Evolutionary conservation across 2,797 vertebrate species (phyloP).

Genomic region (Echiichthys vipera): DNA sequence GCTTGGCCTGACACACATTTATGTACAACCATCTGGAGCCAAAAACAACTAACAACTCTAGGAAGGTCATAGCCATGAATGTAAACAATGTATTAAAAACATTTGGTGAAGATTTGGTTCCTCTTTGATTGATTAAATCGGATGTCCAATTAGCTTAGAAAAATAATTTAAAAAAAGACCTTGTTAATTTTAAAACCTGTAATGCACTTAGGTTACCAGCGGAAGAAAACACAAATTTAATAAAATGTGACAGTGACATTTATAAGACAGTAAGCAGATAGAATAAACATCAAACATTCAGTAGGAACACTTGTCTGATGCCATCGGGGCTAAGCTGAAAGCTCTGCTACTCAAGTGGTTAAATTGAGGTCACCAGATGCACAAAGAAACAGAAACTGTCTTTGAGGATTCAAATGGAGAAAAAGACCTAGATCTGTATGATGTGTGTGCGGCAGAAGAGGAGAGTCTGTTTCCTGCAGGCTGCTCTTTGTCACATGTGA

Average conservation of each 20-base stretch:
- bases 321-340: conserved; percentile 44
- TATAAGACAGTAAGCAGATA: conserved; percentile 40
- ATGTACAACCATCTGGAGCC: conserved; percentile 36
- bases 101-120: conserved; percentile 13
- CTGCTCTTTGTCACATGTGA: conserved; percentile 68
- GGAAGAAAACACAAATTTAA: conserved; percentile 17
- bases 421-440: conserved; percentile 15
- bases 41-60: conserved; percentile 31
- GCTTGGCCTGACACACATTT: conserved; percentile 50
- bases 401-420: conserved; percentile 12
- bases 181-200: conserved; percentile 14
- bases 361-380: conserved; percentile 28
- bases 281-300: conserved; percentile 38
- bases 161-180: conserved; percentile 25
- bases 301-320: conserved; percentile 36
- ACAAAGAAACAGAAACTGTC: conserved; percentile 10
- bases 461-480: conserved; percentile 43
- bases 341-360: conserved; percentile 33
- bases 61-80: conserved; percentile 21
- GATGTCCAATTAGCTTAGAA: conserved; percentile 13
- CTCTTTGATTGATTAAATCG: conserved; percentile 23
- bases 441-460: conserved; percentile 34
- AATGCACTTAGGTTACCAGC: conserved; percentile 10
- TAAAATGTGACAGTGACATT: conserved; percentile 60
- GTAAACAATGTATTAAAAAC: conserved; percentile 33